A percentile compares a stretch with the other conserved stretches of the same genome.
Evolutionary conservation across 2,113 vertebrate species (phyloP).

Genomic region (Burhinus bistriatus): DNA sequence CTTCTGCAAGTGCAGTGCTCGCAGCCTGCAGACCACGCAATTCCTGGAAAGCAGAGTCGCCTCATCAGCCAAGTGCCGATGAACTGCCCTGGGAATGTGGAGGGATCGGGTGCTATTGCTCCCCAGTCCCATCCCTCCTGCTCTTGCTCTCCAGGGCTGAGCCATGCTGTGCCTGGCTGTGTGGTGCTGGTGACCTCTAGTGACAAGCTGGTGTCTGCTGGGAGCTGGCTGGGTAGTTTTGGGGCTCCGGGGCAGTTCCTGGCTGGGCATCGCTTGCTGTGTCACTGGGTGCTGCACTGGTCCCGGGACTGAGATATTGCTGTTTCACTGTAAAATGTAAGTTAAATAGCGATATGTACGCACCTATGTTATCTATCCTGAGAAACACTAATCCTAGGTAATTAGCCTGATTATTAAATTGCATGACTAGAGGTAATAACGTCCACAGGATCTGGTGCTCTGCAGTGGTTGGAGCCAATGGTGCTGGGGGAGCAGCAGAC

Average conservation of each 20-base stretch:
- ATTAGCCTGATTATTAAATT: conserved; percentile 18
- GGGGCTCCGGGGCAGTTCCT: not conserved
- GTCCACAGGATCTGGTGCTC: not conserved
- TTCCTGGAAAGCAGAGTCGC: not conserved
- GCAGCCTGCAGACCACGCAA: not conserved
- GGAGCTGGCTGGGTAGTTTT: not conserved
- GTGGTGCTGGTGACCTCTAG: conserved; percentile 37
- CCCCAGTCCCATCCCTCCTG: not conserved
- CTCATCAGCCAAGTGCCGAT: not conserved
- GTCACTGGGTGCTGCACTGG: not conserved
- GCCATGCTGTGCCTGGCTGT: not conserved
- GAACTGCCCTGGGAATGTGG: not conserved
- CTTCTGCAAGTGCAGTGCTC: not conserved
- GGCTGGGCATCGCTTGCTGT: fast-evolving
- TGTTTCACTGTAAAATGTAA: not conserved
- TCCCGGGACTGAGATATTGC: not conserved
- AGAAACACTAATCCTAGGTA: not conserved
- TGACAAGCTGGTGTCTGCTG: not conserved
- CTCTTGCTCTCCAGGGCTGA: not conserved
- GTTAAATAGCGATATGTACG: not conserved
- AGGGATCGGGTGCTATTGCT: not conserved
- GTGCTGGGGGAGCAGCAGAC: not conserved
- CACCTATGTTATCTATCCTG: not conserved
- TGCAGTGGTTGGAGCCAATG: not conserved
- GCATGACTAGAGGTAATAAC: not conserved